Evolutionary conservation across 2,888 invertebrate species (phyloP).

Genomic region (Catocala nupta): DNA sequence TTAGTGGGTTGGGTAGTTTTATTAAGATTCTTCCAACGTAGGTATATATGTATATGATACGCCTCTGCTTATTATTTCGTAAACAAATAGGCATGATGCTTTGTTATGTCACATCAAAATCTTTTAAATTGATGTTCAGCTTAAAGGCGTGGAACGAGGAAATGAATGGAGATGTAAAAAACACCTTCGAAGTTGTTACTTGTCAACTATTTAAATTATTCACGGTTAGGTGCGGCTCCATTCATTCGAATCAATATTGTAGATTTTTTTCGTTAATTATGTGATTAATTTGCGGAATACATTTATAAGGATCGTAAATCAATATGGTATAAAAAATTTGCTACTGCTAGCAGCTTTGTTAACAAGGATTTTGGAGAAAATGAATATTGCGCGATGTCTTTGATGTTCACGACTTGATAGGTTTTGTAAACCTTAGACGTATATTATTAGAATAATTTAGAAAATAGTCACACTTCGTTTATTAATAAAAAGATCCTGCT

Average conservation of each 20-base stretch:
- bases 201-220: slow-evolving; percentile 30
- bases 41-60: not conserved
- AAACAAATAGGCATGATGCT: no score
- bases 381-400: not conserved
- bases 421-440: not conserved
- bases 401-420: not conserved
- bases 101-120: no score
- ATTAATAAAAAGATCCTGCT: no score
- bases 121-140: slow-evolving; percentile 26
- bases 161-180: slow-evolving; percentile 25
- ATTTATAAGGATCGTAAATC: slow-evolving; percentile 41
- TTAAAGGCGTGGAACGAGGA: slow-evolving; percentile 30
- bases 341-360: slow-evolving; percentile 34
- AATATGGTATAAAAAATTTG: slow-evolving; percentile 33
- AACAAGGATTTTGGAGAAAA: slow-evolving; percentile 26
- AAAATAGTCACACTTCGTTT: no score
- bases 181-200: slow-evolving; percentile 12
- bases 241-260: slow-evolving; percentile 47
- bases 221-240: slow-evolving; percentile 36
- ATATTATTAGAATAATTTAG: no score
- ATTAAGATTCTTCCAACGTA: no score
- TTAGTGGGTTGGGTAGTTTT: no score
- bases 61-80: no score
- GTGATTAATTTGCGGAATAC: slow-evolving; percentile 42
- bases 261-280: slow-evolving; percentile 19